phyloP scores from a whole-genome alignment of 2,888 invertebrate species.

The Agrotis exclamationis region DNA sequence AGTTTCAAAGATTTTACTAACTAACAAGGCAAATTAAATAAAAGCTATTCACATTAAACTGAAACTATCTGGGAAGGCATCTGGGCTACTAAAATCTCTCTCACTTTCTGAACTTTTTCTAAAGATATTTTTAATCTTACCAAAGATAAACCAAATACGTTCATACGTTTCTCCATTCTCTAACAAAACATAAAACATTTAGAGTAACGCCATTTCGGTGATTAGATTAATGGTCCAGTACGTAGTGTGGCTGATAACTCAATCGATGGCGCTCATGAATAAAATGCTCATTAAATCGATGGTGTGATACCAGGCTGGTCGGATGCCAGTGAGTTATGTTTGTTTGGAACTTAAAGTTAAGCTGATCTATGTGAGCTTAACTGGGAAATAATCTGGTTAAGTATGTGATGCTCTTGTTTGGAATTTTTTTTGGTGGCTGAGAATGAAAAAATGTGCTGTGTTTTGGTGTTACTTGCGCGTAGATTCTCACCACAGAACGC shows the following conservation, averaged over 20 bases:
- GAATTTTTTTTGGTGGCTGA: neutral
- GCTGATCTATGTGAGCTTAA: conserved; percentile 37
- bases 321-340: conserved; percentile 66
- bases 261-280: conserved; percentile 83
- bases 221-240: conserved; percentile 65
- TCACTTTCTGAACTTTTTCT: neutral
- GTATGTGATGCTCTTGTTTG: conserved; percentile 28
- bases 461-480: no score
- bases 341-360: conserved; percentile 50
- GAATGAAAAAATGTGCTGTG: neutral
- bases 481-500: no score
- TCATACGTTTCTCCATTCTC: neutral
- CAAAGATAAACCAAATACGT: neutral
- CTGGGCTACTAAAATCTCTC: no score
- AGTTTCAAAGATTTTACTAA: no score
- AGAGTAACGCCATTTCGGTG: conserved; percentile 65
- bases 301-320: conserved; percentile 70
- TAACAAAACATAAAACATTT: conserved; percentile 56
- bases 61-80: neutral
- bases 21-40: no score
- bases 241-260: conserved; percentile 76
- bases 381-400: conserved; percentile 34
- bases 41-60: neutral
- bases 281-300: conserved; percentile 80
- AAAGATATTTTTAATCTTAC: neutral